Base-by-base conservation (phyloP, 2,888 invertebrate species). In the Euproctis similis region DNA sequence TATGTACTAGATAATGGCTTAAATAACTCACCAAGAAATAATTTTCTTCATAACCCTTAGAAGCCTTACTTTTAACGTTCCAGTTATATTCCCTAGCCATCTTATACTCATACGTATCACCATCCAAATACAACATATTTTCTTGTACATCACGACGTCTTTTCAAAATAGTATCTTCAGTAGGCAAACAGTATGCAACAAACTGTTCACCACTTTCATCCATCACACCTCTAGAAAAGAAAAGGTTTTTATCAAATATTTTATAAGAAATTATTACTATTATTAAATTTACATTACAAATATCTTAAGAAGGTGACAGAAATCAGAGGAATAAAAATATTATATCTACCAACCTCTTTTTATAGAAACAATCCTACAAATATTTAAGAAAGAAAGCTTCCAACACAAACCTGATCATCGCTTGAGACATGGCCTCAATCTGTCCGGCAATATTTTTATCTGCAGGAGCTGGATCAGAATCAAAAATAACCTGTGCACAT, bases 161-260 rank as follows among this genome's bases (percentile, higher is more conserved):
- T 76, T 98, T 98, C 44, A 89, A 89, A 46, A 98, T 84, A 0
- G 98, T 98, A 6, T 94, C 94, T 19, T 96, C 95, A 0, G 96
- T 93, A 0, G 99, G 99, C 41, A 98, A 80, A 85, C 99, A 99
- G 78, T 99, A 98, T 0, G 98, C 98, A 0, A 99, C 98, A 77
- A 98, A 99, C 74, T 98, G 98, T 75, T 98, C 97, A 11, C 98
- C 98, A 58, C 95, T 96, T 76, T 97, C 97, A 64, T 99, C 98
- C 93, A 97, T 97, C 68, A 99, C 98, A 91, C 98, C 99, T 70
- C 96, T 95, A 70, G 9, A 75, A 78, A 50, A 20, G 46, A n/a
- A n/a, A n/a, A n/a, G n/a, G n/a, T n/a, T n/a, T n/a, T n/a, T n/a
- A n/a, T n/a, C n/a, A n/a, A n/a, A n/a, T n/a, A n/a, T n/a, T n/a